Evolutionary conservation across 2,113 vertebrate species (phyloP).

Genomic region (Stigmatopora nigra): DNA sequence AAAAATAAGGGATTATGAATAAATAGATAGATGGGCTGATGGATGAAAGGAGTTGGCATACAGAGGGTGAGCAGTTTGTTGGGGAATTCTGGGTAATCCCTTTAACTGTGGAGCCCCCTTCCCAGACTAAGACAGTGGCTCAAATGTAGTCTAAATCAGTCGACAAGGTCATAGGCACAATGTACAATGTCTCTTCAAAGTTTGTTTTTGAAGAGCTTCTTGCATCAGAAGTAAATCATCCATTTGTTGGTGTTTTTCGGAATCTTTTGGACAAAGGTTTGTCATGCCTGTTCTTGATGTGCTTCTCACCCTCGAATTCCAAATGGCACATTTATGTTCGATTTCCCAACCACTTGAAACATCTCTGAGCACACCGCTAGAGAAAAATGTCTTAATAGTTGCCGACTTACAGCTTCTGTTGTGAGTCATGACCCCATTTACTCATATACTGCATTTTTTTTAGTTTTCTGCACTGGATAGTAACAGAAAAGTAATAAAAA

Average conservation of each 20-base stretch:
- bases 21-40: constrained; percentile 43
- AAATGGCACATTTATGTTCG: too few relatives aligned
- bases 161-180: constrained; percentile 44
- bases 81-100: constrained; percentile 68
- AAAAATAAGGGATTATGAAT: constrained; percentile 30
- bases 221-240: not conserved
- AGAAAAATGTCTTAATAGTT: too few relatives aligned
- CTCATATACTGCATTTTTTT: too few relatives aligned
- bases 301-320: too few relatives aligned
- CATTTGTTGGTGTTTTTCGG: not conserved
- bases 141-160: constrained; percentile 61
- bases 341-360: too few relatives aligned
- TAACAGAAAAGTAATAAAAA: too few relatives aligned
- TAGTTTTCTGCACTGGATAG: too few relatives aligned
- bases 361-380: too few relatives aligned
- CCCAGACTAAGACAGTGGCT: constrained; percentile 58
- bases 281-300: not conserved
- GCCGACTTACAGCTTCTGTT: too few relatives aligned
- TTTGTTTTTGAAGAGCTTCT: constrained; percentile 14
- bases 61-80: constrained; percentile 58
- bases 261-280: not conserved
- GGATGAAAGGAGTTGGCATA: constrained; percentile 63
- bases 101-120: constrained; percentile 63
- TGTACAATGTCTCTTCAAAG: constrained; percentile 32
- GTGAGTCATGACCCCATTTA: too few relatives aligned